These are phyloP conservation scores for Antheraea assamensis DNA, from an alignment of 2,888 invertebrate genomes.

Conservation along the genomic window DNA sequence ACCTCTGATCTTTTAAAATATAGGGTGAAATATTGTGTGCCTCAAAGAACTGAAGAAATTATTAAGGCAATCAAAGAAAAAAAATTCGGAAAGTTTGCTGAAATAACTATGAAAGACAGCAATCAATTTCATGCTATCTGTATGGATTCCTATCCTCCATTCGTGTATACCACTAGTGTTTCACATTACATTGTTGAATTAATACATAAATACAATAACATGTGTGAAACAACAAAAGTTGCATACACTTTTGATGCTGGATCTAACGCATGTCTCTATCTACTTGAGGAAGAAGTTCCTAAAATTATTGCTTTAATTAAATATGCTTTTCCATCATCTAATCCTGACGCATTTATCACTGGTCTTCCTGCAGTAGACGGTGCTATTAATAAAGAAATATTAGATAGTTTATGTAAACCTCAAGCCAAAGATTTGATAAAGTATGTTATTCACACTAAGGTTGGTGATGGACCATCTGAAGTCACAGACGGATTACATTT, in stretches of 20 bases:
- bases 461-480: conserved; percentile 90
- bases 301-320: conserved; percentile 86
- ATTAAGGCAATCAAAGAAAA: conserved; percentile 82
- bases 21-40: conserved; percentile 88
- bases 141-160: conserved; percentile 96
- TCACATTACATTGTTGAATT: conserved; percentile 91
- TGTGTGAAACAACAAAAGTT: conserved; percentile 84
- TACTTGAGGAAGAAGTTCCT: conserved; percentile 88
- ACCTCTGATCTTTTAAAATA: conserved; percentile 92
- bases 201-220: conserved; percentile 91
- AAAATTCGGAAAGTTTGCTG: conserved; percentile 93
- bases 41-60: conserved; percentile 83
- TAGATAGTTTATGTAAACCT: conserved; percentile 56
- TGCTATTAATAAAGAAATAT: conserved; percentile 37
- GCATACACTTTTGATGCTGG: conserved; percentile 99
- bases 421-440: conserved; percentile 84
- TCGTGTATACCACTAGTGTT: conserved; percentile 94
- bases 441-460: conserved; percentile 91
- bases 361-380: conserved; percentile 47
- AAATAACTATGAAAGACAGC: conserved; percentile 97
- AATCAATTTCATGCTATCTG: conserved; percentile 98
- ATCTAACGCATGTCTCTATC: conserved; percentile 96
- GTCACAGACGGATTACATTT: conserved; percentile 64
- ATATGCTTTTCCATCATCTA: conserved; percentile 86
- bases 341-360: conserved; percentile 57